Base-by-base conservation (phyloP, 2,113 vertebrate species). In the Gobiocypris rarus region DNA sequence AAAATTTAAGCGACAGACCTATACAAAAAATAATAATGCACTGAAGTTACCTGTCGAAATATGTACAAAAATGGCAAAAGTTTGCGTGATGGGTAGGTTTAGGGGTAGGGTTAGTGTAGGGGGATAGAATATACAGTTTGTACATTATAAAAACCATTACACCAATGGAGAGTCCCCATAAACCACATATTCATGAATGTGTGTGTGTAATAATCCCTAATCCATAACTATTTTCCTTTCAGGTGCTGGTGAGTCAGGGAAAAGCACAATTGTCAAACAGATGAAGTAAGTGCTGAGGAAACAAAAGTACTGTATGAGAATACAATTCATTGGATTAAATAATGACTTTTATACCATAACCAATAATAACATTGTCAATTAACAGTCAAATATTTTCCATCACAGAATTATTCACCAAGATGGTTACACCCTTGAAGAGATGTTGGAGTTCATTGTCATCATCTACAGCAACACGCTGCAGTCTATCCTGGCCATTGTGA, bases 261-360 rank as follows among this genome's bases (percentile, higher is more conserved):
- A 99, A 89, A 99, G 98, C 91, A 99, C 98, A 59, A 99, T 99
- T 0, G 98, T 99, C 94, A 99, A 99, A 93, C 98, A 99, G 94
- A 99, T 99, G 98, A 99, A 99, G 98, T 99, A 93, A 96, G 97
- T 96, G 48, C 52, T n/a, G 14, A 19, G n/a, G 8, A 56, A 43
- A 28, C 71, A 28, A 43, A 43, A 50, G 48, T 14, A 38, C 38
- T 2, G 19, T 54, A 75, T 34, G 26, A 22, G 4, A 38, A 38
- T 38, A 43, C 31, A 38, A 77, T 34, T 0, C 59, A 41, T 3
- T 24, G 22, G 8, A 38, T 38, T 38, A 38, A 1, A 38, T 38
- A 22, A 15, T 74, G 7, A 50, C 69, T 45, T 71, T 71, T 6
- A 7, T 3, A n/a, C 24, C 10, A 59, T 10, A 59, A 31, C 14